Base-by-base conservation (phyloP, 1,140 invertebrate genomes). In the Hylaeus volcanicus region DNA sequence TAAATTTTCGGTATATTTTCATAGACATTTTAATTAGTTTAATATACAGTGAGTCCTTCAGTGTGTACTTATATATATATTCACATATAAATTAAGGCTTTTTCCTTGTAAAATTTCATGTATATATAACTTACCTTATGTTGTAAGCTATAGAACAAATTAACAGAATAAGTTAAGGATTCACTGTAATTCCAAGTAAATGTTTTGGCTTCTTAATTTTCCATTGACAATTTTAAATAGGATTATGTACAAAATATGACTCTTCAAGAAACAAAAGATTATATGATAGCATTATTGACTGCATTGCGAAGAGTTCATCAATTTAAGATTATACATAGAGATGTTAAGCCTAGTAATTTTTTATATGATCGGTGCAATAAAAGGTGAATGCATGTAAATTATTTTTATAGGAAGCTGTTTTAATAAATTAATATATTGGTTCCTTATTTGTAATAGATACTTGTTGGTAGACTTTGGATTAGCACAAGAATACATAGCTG, bases 341-440 rank as follows among this genome's bases (percentile, higher is more conserved):
- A 99, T 91, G 95, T 99, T n/a, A 98, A 98, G 93, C 98, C 98
- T 5, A 97, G 96, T 91, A 99, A 99, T 93, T 98, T 98, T 91
- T 94, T 98, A 1, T 98, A 98, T 89, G 96, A 98, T 92, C 94
- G 97, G 51, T 93, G 94, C n/a, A 95, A 95, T 69, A 95, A 95
- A 92, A 95, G 95, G 96, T 97, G 94, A 76, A 56, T 39, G 68
- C 75, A 4, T 37, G 9, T 63, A 73, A 61, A 61, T 12, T 63
- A 61, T 56, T 37, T 39, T 37, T 11, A 8, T 41, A 68, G 41
- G 15, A 72, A 26, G 5, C 8, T 45, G 14, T 48, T 58, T 58
- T 45, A 43, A 43, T 11, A 45, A 58, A 64, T 53, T 55, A 65
- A 76, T 58, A 11, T 1, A 51, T 41, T 39, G 55, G 55, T 63